Base-by-base conservation (phyloP, 2,888 invertebrate species). In the Anticlea derivata region DNA sequence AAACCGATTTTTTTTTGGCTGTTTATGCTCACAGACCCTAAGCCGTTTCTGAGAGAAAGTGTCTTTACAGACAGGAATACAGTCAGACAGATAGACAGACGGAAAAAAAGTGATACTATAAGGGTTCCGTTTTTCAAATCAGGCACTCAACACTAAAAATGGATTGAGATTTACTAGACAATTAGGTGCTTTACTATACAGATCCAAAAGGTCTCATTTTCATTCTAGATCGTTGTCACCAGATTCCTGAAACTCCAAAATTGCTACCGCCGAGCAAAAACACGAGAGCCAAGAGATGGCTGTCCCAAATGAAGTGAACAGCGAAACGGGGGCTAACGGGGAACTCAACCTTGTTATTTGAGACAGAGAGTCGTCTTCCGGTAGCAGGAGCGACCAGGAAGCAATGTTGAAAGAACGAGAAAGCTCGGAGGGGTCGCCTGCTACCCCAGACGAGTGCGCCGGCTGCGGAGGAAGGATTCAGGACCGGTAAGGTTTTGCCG, bases 341-440 rank as follows among this genome's bases (percentile, higher is more conserved):
- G 74, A 77, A 70, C 46, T 71, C 60, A 72, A 74, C 70, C 78
- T 78, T 75, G 81, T 82, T 77, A 78, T 86, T 69, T 87, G 85
- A 87, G 85, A 80, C 34, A 70, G 35, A 81, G 73, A 79, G 74
- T 69, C 66, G 62, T 70, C 68, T 74, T 74, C 73, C 62, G 73
- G 59, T 29, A 63, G 65, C 68, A 73, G 66, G 64, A 73, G 70
- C 68, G 76, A 75, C 51, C 73, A 73, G 62, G 73, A 78, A 70
- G 73, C 73, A 59, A 94, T 94, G 94, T 86, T 94, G 83, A 94
- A 94, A 83, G 94, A 94, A 80, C 92, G 94, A 47, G 91, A 93
- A 68, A 87, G 92, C 78, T 85, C 91, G 78, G 83, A 84, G 69
- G 84, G 79, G 47, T 90, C 90, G 47, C 87, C 90, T 37, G 71